These are phyloP conservation scores for Sebastes schlegelii DNA, from an alignment of 2,113 vertebrate genomes.

Conservation along the genomic window DNA sequence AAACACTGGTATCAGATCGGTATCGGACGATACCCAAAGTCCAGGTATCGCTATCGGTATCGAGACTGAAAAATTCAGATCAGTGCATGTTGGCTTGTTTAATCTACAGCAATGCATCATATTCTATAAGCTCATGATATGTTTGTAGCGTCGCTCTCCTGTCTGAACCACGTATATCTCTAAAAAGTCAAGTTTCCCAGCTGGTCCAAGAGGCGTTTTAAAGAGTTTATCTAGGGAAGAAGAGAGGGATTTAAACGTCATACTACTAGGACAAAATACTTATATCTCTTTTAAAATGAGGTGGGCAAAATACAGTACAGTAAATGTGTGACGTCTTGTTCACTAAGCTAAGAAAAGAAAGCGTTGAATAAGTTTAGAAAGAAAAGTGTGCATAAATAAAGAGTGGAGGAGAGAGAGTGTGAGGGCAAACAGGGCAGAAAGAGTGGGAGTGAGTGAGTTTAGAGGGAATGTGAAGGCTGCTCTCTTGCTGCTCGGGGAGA, in stretches of 20 bases:
- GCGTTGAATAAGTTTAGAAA: neutral
- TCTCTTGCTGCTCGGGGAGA: neutral
- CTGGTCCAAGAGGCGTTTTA: neutral
- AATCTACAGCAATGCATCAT: too few species aligned
- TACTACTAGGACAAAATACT: neutral
- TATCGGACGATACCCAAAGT: too few species aligned
- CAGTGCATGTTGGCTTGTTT: too few species aligned
- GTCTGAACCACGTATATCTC: too few species aligned
- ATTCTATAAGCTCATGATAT: too few species aligned
- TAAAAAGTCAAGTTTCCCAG: too few species aligned
- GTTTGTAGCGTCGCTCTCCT: too few species aligned
- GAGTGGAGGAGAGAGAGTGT: neutral
- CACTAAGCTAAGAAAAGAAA: neutral
- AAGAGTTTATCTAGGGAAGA: neutral
- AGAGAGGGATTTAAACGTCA: neutral
- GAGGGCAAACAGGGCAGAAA: neutral
- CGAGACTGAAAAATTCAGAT: too few species aligned
- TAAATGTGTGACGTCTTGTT: neutral
- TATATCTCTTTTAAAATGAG: neutral
- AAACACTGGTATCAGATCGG: too few species aligned
- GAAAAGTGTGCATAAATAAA: neutral
- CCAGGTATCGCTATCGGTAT: too few species aligned
- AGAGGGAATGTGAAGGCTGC: neutral
- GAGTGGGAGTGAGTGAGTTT: neutral
- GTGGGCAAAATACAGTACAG: neutral